Evolutionary conservation across 2,888 invertebrate species (phyloP), one percentile per base, ranked within the genome.

Genomic region (Mythimna impura): DNA sequence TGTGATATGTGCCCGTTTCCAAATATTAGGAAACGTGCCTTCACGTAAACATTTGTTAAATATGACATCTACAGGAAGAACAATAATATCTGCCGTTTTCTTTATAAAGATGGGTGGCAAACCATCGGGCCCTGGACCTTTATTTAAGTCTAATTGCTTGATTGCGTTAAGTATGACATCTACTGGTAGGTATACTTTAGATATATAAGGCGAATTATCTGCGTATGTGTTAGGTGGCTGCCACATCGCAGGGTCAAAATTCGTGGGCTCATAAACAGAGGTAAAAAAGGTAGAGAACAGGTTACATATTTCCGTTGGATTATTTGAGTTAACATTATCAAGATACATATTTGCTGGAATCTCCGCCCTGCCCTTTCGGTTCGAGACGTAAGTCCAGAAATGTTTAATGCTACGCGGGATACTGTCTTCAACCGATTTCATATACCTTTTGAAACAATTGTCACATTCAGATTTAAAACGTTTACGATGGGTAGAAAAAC

Each of bases 1-100:
- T 34, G 63, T 63, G 63, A 63, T 50, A 63, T 63, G 63, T 30
- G 30, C 50, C 50, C 50, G 63, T 63, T 63, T 63, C 63, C 63
- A 63, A 50, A 52, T 63, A 63, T 63, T 9, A 12, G 63, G 34
- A 34, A 50, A 34, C 9, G 30, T 50, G 20, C 50, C 5, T 36
- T 4, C 36, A 7, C 36, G 36, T 36, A 36, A 36, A 63, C 30
- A 50, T 50, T 50, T 30, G 6, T 30, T 25, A 14, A 30, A 57
- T 17, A 30, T 7, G 17, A 17, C 7, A 30, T 34, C 20, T 3
- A 34, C 34, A 34, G 50, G 50, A 52, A 52, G 34, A 34, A 20
- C 34, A 52, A 52, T 64, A 52, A 20, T 7, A 50, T 43, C 40
- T 12, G 10, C n/a, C 9, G 63, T 52, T 52, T 34, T 64, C 50